Base-by-base conservation (phyloP, 2,888 invertebrate species). In the Erannis defoliaria region DNA sequence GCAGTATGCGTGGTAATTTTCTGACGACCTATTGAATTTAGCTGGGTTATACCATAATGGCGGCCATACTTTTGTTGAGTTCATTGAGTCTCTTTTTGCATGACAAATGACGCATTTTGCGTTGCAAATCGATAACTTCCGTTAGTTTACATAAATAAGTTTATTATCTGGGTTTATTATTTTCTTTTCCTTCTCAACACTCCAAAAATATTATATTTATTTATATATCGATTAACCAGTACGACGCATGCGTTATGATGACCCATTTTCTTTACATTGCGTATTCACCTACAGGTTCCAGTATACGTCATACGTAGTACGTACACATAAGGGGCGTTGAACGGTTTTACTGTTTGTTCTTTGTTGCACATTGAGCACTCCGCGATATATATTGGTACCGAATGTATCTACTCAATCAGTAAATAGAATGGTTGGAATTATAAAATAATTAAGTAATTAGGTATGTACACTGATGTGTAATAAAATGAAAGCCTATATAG, bases 31-130 rank as follows among this genome's bases (percentile, higher is more conserved):
- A 40, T 71, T 72, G 45, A 72, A 85, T 77, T 85, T 82, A 67
- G 85, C 75, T 73, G 86, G 77, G 66, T 88, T 81, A 84, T 85
- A 82, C 66, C 64, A 82, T 82, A 68, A 89, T 87, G 88, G 89
- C 84, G 75, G 70, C 70, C 60, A 66, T 67, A 31, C 68, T 74
- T 68, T 67, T 56, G 46, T 64, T 37, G 48, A 54, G 45, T 43
- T 67, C 64, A 61, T 67, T 62, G 62, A 75, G 74, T 77, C 77
- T 76, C 62, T 60, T 40, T 51, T 66, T 71, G 65, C 65, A 74
- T 77, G 77, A 78, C 76, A 76, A 73, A 60, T 60, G 23, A 16
- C 23, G 8, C 14, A 14, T 29, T 45, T 45, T 29, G 16, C 16
- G 31, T 54, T 38, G 51, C 46, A 38, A 46, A 51, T 31, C 31